Conservation (phyloP, 2,888 invertebrate species). For the Folsomia candida region DNA sequence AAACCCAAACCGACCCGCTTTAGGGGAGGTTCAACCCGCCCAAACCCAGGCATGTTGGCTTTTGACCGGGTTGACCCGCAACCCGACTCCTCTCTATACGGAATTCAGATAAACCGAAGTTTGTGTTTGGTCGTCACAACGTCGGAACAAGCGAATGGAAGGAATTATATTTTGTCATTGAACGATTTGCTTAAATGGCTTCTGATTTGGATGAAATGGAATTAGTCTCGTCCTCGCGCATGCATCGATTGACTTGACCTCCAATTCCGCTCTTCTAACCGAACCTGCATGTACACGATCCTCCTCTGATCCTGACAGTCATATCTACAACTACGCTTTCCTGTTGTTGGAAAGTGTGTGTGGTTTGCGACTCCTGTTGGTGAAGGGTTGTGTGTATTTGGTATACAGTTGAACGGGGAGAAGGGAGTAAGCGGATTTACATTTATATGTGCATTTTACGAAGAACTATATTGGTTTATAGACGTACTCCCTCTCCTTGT, state of each 20-base stretch:
- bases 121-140: no score
- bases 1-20: no score
- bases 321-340: not conserved
- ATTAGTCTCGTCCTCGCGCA: not conserved
- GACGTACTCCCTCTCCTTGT: no score
- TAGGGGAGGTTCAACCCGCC: no score
- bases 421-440: slow-evolving; percentile 44
- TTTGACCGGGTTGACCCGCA: no score
- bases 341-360: no score
- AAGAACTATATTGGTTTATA: not conserved
- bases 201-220: not conserved
- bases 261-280: not conserved
- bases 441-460: slow-evolving; percentile 42
- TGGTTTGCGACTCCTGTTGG: slow-evolving; percentile 20
- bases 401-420: slow-evolving; percentile 10
- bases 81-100: no score
- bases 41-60: no score
- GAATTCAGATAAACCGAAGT: no score
- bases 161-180: not conserved
- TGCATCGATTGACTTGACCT: not conserved
- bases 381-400: slow-evolving; percentile 29
- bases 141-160: no score
- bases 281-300: not conserved
- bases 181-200: not conserved
- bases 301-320: not conserved